Base-by-base conservation (phyloP, 2,888 invertebrate genomes). In the Clusia tigrina region DNA sequence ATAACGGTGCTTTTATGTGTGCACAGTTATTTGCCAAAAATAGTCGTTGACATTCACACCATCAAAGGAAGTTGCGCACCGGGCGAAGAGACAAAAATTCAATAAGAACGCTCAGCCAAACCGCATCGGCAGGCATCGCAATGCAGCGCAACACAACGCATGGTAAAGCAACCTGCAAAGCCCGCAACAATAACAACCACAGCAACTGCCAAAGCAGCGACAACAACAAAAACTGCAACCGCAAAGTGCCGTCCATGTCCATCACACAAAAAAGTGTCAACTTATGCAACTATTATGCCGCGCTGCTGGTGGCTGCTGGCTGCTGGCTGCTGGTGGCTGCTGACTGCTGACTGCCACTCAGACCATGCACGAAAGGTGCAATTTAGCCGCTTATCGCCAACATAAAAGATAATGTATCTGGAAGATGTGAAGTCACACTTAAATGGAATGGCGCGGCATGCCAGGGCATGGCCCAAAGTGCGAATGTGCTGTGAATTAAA, bases 1-100 rank as follows among this genome's bases (percentile, higher is more conserved):
- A 38, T 70, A 70, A 70, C 70, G 70, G 71, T 60, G 66, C 62
- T 62, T 67, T 65, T 54, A 63, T 66, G 72, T 32, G 32, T 12
- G 6, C 12, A 75, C 72, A 74, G 70, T 73, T 72, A 76, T 74
- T 74, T 74, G 76, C 74, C 74, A 76, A 74, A 74, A 76, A 74
- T 74, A 76, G 74, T 55, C 64, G 42, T 56, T 67, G 63, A 67
- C 69, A 65, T 64, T 23, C 24, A 15, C n/a, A 17, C n/a, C 42
- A 17, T 32, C 42, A 42, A 6, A 42, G 42, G n/a, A 6, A 42
- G 3, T 15, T n/a, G n/a, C 42, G n/a, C 42, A n/a, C 6, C 9
- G n/a, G 15, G n/a, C 62, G 66, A 62, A 54, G 64, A 60, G 68
- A 37, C 23, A 51, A 42, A 42, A 42, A 42, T 6, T 5, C 42